Evolutionary conservation across 2,888 invertebrate genomes (phyloP), one percentile per base, ranked within the genome.

Genomic region (Agonopterix arenella): DNA sequence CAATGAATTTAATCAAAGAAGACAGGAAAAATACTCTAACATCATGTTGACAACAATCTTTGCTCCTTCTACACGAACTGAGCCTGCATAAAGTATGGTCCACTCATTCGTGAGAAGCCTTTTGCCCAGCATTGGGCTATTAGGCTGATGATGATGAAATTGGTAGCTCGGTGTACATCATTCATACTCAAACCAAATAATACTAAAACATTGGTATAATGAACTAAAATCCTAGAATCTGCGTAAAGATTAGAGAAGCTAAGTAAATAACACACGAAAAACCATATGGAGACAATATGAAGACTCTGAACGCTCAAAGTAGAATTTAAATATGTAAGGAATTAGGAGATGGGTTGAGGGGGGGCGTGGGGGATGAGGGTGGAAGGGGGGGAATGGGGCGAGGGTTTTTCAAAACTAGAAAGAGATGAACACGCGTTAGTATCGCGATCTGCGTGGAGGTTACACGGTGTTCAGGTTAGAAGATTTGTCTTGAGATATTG

Each of bases 241-340:
- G 8, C 43, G 11, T 8, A 37, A 28, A 49, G 51, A 46, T 60
- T 60, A 58, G 61, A 66, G 65, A 62, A 62, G 59, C 60, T 61
- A 57, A 60, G 60, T 66, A 66, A 61, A 60, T 66, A 73, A 76
- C 71, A 76, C 63, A 74, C 69, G 72, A 69, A 78, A 79, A 70
- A 55, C 73, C 77, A 72, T 77, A 72, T 68, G 81, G 81, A 85
- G 84, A 85, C 86, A 86, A 85, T 86, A 85, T 82, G 77, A 84
- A 80, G 80, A 77, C 81, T 74, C 28, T 7, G 28, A 28, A 28
- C 78, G 74, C 81, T 80, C 80, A 74, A 85, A 88, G 85, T 84
- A 81, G 86, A 88, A 86, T 89, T 88, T 88, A 89, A 89, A 89
- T 88, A 86, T 86, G 88, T 88, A 88, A 85, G 85, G 88, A 88